Evolutionary conservation across 1,140 invertebrate species (phyloP).

Genomic region (Meloidogyne floridensis): DNA sequence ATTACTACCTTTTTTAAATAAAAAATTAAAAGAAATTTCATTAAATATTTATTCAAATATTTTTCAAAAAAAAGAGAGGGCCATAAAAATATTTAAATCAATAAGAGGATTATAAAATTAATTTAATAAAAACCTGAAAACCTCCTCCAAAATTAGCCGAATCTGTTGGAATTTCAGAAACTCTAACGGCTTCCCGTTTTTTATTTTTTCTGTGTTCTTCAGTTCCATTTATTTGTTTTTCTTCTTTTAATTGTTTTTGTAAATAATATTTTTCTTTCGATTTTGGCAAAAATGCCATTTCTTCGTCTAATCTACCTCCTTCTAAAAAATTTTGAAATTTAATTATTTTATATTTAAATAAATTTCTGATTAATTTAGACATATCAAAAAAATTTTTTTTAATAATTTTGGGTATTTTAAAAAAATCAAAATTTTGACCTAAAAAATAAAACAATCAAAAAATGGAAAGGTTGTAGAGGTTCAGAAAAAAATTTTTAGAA

Average conservation of each 20-base stretch:
- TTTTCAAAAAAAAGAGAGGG: not conserved
- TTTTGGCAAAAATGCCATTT: constrained; percentile 53
- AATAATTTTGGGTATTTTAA: no score
- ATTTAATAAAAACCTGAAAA: constrained; percentile 38
- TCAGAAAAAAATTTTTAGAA: no score
- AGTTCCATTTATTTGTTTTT: constrained; percentile 13
- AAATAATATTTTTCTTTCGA: constrained; percentile 38
- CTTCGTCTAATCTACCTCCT: constrained; percentile 63
- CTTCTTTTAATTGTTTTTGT: constrained; percentile 18
- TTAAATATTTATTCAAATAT: no score
- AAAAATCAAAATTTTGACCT: no score
- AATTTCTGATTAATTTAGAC: not conserved
- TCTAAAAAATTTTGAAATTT: constrained; percentile 50
- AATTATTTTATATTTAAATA: not conserved
- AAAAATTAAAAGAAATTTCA: no score
- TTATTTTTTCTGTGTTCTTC: constrained; percentile 16
- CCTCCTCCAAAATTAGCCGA: constrained; percentile 62
- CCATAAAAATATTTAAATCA: not conserved
- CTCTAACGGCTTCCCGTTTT: constrained; percentile 8
- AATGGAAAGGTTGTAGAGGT: no score
- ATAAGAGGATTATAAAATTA: constrained; percentile 19
- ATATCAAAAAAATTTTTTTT: no score
- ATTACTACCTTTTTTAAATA: constrained; percentile 55
- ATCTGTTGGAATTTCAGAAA: constrained; percentile 58
- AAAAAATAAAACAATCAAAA: no score